A percentile compares a stretch with the other conserved stretches of the same genome.
These are phyloP conservation scores for Bembecia ichneumoniformis DNA, from an alignment of 2,888 invertebrate genomes.

Conservation along the genomic window DNA sequence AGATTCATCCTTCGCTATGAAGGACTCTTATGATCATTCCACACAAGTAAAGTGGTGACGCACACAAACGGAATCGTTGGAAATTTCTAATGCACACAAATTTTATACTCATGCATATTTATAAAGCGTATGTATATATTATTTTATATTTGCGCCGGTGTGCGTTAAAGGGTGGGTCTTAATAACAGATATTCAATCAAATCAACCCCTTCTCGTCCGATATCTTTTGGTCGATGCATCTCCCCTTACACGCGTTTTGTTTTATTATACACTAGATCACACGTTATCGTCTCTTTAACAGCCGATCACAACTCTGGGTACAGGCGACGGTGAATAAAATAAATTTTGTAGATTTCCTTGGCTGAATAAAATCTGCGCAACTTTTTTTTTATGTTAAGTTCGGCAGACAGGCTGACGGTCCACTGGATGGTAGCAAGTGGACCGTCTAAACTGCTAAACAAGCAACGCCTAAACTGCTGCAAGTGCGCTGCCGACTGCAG, in stretches of 20 bases:
- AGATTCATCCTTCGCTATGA: no score
- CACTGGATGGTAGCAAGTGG: no score
- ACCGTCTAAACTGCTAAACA: no score
- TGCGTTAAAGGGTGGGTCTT: constrained; percentile 54
- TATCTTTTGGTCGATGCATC: constrained; percentile 63
- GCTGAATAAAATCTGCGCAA: no score
- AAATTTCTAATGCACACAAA: constrained; percentile 33
- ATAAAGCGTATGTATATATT: constrained; percentile 65
- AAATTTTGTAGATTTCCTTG: no score
- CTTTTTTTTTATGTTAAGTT: no score
- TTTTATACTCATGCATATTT: constrained; percentile 69
- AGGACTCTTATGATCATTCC: no score
- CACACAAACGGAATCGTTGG: constrained; percentile 2
- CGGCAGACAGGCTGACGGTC: no score
- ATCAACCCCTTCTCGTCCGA: constrained; percentile 67
- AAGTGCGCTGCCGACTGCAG: no score
- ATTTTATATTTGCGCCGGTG: constrained; percentile 58
- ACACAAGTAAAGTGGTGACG: background rate
- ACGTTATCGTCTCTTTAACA: background rate
- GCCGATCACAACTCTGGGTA: no score
- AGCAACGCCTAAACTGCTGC: no score
- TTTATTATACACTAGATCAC: constrained; percentile 19
- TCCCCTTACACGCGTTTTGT: constrained; percentile 42
- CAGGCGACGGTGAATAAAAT: no score
- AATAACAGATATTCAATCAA: constrained; percentile 73